These are phyloP conservation scores for Hydrophis major DNA, from an alignment of 2,797 vertebrate species.

Conservation along the genomic window DNA sequence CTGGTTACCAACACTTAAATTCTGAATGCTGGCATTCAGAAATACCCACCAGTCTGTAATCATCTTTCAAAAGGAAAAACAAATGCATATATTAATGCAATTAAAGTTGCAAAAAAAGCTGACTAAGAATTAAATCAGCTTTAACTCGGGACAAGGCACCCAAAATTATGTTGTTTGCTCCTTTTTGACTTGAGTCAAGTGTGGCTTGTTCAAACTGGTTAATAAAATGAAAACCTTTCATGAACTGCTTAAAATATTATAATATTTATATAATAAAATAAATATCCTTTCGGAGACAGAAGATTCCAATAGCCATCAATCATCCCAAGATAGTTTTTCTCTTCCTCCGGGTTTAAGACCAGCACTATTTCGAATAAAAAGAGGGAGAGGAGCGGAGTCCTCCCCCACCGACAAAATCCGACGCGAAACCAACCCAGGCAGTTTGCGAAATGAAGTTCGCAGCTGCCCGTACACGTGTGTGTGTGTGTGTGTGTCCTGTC, in stretches of 20 bases:
- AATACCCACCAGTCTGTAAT: background rate
- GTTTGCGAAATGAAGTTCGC: background rate
- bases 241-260: no score
- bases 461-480: background rate
- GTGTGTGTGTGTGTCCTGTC: no score
- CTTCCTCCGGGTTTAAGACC: background rate
- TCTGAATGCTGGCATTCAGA: background rate
- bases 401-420: background rate
- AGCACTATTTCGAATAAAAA: background rate
- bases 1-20: background rate
- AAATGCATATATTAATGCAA: background rate
- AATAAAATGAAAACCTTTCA: background rate
- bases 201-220: background rate
- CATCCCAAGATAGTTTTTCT: background rate
- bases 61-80: background rate
- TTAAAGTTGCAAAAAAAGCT: background rate
- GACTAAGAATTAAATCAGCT: background rate
- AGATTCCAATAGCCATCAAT: background rate
- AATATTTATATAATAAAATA: no score
- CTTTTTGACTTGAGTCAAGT: background rate
- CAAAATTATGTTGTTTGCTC: background rate
- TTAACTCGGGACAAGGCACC: background rate
- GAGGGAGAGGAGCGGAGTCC: background rate
- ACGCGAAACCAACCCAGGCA: background rate
- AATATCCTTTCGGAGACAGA: background rate